Evolutionary conservation across 2,797 vertebrate species (phyloP), one percentile per base, ranked within the genome.

Genomic region (Myripristis murdjan): DNA sequence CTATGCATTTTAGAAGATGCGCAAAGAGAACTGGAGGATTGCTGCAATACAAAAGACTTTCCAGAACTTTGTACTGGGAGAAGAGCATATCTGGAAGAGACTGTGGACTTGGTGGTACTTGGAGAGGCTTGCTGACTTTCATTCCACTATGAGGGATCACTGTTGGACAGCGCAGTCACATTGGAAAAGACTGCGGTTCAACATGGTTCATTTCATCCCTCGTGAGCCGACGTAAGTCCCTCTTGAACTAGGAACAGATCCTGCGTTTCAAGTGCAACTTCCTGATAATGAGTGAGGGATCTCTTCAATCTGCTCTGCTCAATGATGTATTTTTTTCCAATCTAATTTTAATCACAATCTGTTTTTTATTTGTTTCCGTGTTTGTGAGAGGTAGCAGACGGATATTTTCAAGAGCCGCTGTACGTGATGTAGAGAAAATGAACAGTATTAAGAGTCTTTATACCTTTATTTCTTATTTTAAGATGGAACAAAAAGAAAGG

Each of bases 11-110:
- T 80, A 74, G 79, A 89, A 92, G 91, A 93, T 92, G 93, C 89
- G 91, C 95, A 93, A 91, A 82, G 60, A 90, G 90, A 95, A 95
- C 93, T 93, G 91, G 94, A 95, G 93, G 90, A 87, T 82, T 89
- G 92, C 91, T 93, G 90, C 90, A 87, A 92, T 79, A 73, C 57
- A 71, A 75, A 46, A 78, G 85, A 79, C 69, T 85, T 44, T 81
- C 48, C 68, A 77, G 49, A 82, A 69, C 63, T 73, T 80, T 84
- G 72, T 73, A 64, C 79, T n/a, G 44, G 68, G 31, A 53, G 39
- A 58, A 73, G 64, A 64, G 70, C 47, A 75, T 66, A 64, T 79
- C 79, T 74, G 78, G 65, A 72, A 64, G 78, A 86, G 73, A 75
- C 74, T 62, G 67, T 67, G 70, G 75, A 83, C 49, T 58, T 59